Base-by-base conservation (phyloP, 2,888 invertebrate genomes). In the Vanessa cardui region DNA sequence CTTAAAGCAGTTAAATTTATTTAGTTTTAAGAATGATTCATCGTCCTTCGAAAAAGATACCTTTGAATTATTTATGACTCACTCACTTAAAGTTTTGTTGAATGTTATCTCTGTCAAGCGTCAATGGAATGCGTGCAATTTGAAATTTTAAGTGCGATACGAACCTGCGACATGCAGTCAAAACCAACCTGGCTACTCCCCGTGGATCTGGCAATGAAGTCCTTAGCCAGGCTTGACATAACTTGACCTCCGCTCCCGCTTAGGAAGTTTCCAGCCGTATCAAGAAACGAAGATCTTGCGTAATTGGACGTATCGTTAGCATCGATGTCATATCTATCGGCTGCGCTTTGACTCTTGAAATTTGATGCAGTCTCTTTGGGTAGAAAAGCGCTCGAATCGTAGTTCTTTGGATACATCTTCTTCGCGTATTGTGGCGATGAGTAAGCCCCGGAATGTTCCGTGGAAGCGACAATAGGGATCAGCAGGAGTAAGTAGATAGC, bases 111-210 rank as follows among this genome's bases (percentile, higher is more conserved):
- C 21, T 47, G 26, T 44, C 39, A 72, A 71, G 45, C 68, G 54
- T 31, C 26, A 64, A 50, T 46, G 31, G 47, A 71, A 64, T 68
- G 84, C 80, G 88, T 90, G 90, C 90, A 80, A 77, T 75, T 78
- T 80, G 76, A 81, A 64, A 70, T 69, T 72, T 71, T 72, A 74
- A 71, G 89, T 89, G 90, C 85, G 77, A 81, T 90, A 92, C 92
- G 87, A 90, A 93, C 93, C 92, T 93, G 90, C 78, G 90, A 79
- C 71, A 90, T 84, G 89, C 92, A 92, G 90, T 92, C 92, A 86
- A 90, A 89, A 90, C 90, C 90, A 89, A 93, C 96, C 94, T 96
- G 96, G 83, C 95, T 96, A 81, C 94, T 95, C 70, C 95, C 94
- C 8, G 95, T 93, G 0, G 96, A 95, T 78, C 96, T 94, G 71